Base-by-base conservation (phyloP, 2,113 vertebrate genomes). In the Athene noctua region DNA sequence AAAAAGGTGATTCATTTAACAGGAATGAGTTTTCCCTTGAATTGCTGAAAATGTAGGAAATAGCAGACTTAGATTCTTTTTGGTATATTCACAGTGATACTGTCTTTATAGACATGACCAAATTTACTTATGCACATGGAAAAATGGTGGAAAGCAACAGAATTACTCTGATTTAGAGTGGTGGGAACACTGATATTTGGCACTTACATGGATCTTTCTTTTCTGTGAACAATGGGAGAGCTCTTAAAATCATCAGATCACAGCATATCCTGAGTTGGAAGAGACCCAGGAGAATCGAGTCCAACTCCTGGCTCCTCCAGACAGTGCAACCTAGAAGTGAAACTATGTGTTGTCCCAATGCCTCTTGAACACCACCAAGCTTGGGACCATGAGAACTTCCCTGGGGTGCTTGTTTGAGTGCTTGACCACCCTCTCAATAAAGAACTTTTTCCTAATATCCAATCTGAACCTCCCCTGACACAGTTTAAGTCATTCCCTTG, bases 251-350 rank as follows among this genome's bases (percentile, higher is more conserved):
- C 23, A 58, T 23, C 14, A 67, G 47, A 49, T 36, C 30, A 44
- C 21, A 62, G 66, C 66, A 82, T 13, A 80, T 72, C 32, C 25
- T 66, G 27, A 63, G 7, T 11, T 67, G 44, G 9, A 84, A 80
- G 21, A 25, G 9, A 55, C 14, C 9, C 42, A 26, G 0, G 2
- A 55, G 11, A 20, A 49, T 15, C 1, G 2, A n/a, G 27, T 62
- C 20, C 20, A 38, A 47, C 6, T 65, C 11, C 30, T 81, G 47
- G 55, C 30, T 72, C 67, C 30, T 72, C 67, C 15, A 40, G 15
- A 73, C 0, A 83, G 16, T 29, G 20, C 15, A 87, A 77, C 5
- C 17, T 77, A 55, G 29, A 71, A 75, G 15, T 80, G 80, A 83
- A 91, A 62, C 10, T 5, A 30, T 30, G 2, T 34, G 3, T 38